Evolutionary conservation across 1,140 invertebrate genomes (phyloP).

Genomic region (Leucophenga varia): DNA sequence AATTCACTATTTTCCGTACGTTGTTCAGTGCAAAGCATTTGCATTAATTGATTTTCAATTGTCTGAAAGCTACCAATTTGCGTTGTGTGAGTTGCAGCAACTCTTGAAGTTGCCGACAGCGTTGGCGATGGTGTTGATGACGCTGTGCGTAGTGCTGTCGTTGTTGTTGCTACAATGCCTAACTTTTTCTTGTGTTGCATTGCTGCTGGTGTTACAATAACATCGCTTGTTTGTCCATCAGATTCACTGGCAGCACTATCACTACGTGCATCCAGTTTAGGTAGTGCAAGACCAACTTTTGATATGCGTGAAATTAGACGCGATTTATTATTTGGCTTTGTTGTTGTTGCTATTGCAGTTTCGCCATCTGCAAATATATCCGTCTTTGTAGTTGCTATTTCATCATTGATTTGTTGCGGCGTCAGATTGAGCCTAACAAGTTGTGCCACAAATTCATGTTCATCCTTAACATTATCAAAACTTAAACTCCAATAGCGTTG

Average conservation of each 20-base stretch:
- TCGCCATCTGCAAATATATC: not conserved
- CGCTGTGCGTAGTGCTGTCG: not conserved
- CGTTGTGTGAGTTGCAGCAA: not conserved
- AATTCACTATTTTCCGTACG: slow-evolving; percentile 19
- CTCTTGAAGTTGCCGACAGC: not conserved
- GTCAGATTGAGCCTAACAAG: not conserved
- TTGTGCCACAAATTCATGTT: slow-evolving; percentile 20
- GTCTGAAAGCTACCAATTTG: slow-evolving; percentile 16
- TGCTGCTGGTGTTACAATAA: slow-evolving; percentile 3
- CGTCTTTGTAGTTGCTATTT: not conserved
- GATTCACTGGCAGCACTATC: not conserved
- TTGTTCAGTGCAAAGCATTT: slow-evolving; percentile 15
- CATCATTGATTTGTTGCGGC: not conserved
- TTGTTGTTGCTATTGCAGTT: not conserved
- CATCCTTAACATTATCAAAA: slow-evolving; percentile 23
- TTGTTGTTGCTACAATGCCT: not conserved
- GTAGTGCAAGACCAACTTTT: slow-evolving; percentile 15
- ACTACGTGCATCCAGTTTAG: slow-evolving; percentile 1
- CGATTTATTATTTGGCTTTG: not conserved
- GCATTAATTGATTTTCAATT: slow-evolving; percentile 8
- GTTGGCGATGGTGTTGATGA: not conserved
- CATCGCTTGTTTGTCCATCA: slow-evolving; percentile 2
- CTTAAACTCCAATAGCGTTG: slow-evolving; percentile 36
- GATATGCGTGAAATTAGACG: slow-evolving; percentile 16
- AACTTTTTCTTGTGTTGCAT: not conserved